Conservation (phyloP, 2,113 vertebrate species). For the Cebus imitator region DNA sequence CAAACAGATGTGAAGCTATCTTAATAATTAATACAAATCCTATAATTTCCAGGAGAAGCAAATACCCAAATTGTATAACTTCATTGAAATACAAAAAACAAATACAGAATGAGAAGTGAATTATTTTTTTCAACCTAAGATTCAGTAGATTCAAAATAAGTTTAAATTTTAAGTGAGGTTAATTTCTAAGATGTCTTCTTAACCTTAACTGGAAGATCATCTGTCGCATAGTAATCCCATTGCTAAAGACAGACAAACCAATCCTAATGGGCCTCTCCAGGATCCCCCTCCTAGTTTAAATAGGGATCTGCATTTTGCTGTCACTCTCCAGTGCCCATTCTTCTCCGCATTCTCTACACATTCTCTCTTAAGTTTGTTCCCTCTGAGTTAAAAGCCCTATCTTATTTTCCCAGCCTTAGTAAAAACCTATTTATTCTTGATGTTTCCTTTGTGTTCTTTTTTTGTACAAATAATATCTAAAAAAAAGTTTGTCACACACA, state of each 20-base stretch:
- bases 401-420: not conserved
- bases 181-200: not conserved
- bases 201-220: not conserved
- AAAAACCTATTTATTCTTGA: not conserved
- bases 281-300: not conserved
- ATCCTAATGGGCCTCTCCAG: not conserved
- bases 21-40: not conserved
- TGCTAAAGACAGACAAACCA: not conserved
- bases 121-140: not conserved
- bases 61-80: slow-evolving; percentile 3
- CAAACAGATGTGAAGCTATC: not conserved
- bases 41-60: not conserved
- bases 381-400: not conserved
- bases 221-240: not conserved
- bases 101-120: not conserved
- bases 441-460: not conserved
- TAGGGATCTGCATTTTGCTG: not conserved
- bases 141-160: not conserved
- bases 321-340: too few relatives aligned
- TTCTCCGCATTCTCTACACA: not conserved
- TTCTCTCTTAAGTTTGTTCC: not conserved
- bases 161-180: not conserved
- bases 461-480: not conserved
- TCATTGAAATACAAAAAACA: not conserved
- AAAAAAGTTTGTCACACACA: not conserved